These are phyloP conservation scores for Sylvilagus bachmani DNA, from an alignment of 2,113 vertebrate genomes.

Conservation along the genomic window DNA sequence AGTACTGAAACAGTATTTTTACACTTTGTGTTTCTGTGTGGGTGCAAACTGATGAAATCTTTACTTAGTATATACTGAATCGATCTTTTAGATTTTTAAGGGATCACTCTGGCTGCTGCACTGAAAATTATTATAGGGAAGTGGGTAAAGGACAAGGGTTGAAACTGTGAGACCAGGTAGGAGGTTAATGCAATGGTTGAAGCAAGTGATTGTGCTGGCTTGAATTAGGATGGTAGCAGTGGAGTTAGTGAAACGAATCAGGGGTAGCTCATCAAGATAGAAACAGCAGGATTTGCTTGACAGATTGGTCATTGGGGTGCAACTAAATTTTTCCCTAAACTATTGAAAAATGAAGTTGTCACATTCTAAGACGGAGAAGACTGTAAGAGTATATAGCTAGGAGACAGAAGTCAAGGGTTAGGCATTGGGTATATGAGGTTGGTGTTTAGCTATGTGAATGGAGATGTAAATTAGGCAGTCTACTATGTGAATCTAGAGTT, in stretches of 20 bases:
- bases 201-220: background rate
- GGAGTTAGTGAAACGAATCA: background rate
- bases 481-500: constrained; percentile 6
- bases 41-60: too few relatives aligned
- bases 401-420: background rate
- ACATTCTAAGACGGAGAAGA: background rate
- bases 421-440: background rate
- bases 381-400: background rate
- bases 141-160: background rate
- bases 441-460: background rate
- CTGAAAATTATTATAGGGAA: background rate
- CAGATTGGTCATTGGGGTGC: background rate
- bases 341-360: background rate
- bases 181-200: background rate
- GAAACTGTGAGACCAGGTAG: background rate
- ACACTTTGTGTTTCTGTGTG: too few relatives aligned
- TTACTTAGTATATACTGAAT: too few relatives aligned
- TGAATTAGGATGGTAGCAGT: background rate
- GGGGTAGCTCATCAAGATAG: background rate
- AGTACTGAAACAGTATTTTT: too few relatives aligned
- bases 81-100: background rate
- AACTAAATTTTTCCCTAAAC: background rate
- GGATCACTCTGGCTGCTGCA: background rate
- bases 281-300: background rate
- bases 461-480: background rate